Evolutionary conservation across 2,888 invertebrate species (phyloP), one percentile per base, ranked within the genome.

Genomic region (Mimas tiliae): DNA sequence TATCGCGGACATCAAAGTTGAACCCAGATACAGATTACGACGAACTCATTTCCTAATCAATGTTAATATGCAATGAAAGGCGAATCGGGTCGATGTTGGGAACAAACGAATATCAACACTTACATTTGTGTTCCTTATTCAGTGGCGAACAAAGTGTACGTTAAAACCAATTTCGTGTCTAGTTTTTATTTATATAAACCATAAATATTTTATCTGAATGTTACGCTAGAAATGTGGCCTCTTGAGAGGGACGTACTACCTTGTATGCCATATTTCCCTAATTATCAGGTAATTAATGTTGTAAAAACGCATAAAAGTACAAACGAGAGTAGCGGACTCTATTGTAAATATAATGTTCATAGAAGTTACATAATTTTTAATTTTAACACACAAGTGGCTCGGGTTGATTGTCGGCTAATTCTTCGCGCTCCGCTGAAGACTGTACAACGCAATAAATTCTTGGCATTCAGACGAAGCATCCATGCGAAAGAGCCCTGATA

Each of bases 401-500:
- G 68, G 73, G 75, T 77, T 86, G 86, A 87, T 87, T 87, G 90
- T 86, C 84, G 81, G 82, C 89, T 91, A 91, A 91, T 90, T 91
- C 89, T 84, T 86, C 82, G 72, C 89, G 87, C 85, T 87, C 80
- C 85, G 82, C 70, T 85, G 88, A 81, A 86, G 86, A 77, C 86
- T 90, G 88, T 91, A 91, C 90, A 90, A 81, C 85, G 89, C 90
- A 90, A 91, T 92, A 91, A 91, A 91, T 90, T 90, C 86, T 77
- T 83, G 83, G 85, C 86, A 91, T 91, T 91, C 90, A 90, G 80
- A 83, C 82, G 82, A 87, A 75, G 84, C 90, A 87, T 72, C 87
- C 89, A 83, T 82, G 87, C 87, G 91, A 88, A 83, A 89, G 83
- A 80, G 82, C 82, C 76, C 83, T 82, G 92, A 92, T 92, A 92